Percentiles rank a stretch among this genome's conserved stretches.
Conservation (phyloP, 2,113 vertebrate genomes). For the Turdus rufiventris region DNA sequence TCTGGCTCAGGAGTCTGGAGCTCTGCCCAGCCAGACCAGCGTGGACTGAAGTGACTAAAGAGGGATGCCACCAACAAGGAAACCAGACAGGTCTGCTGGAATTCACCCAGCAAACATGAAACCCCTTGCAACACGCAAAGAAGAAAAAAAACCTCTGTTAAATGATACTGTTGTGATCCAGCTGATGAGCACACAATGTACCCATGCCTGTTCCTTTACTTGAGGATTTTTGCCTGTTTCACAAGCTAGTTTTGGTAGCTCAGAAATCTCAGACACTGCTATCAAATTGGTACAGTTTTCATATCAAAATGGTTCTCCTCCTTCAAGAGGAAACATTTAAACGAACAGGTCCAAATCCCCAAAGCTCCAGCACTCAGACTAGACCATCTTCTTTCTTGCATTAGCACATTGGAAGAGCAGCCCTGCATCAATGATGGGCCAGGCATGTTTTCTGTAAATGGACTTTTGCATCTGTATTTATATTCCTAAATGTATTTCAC, state of each 20-base stretch:
- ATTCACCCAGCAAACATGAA: neutral
- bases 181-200: fast-evolving
- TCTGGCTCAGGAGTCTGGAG: neutral
- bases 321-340: neutral
- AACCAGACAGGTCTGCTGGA: neutral
- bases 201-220: fast-evolving
- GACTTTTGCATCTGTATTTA: neutral
- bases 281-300: neutral
- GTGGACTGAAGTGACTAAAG: fast-evolving
- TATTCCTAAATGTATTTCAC: neutral
- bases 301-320: neutral
- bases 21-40: neutral
- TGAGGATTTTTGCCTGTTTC: neutral
- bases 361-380: neutral
- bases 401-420: neutral
- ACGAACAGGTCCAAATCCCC: neutral
- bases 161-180: neutral
- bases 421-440: neutral
- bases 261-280: neutral
- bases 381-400: neutral
- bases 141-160: neutral
- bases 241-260: neutral
- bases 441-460: neutral
- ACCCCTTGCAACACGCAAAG: neutral
- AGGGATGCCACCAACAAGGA: neutral